Evolutionary conservation across 1,140 invertebrate genomes (phyloP), one percentile per base, ranked within the genome.

Genomic region (Harlomillsia oculata): DNA sequence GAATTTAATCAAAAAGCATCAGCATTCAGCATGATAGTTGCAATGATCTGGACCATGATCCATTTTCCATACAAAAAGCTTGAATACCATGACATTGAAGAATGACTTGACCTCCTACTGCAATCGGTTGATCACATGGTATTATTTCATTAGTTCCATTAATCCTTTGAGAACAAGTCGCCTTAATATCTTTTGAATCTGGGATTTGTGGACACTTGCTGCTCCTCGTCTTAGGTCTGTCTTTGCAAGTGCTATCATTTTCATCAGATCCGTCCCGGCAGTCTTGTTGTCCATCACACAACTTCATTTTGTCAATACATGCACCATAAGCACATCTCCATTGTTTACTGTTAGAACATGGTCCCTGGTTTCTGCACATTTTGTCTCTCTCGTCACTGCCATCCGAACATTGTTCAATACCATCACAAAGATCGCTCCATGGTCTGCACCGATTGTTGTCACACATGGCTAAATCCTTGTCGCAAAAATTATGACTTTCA

Each of bases 401-500:
- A 34, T 58, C 56, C 11, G 37, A 29, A 23, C 56, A 58, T 29
- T 58, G 37, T 6, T 39, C 16, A 14, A 21, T 26, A 2, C 40
- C 49, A 21, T 46, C 43, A 34, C 56, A 58, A 16, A 58, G 41
- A 46, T 58, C 43, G 26, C 36, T 40, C 49, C 40, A 58, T 13
- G 56, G 56, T 18, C 56, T 28, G 20, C 56, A 58, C 2, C 43
- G 5, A 28, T 52, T 39, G 32, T 58, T 58, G 11, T 28, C 21
- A 21, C 56, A 58, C 56, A 58, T 58, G 21, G 49, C 49, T n/a
- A 58, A 20, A 5, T 34, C 29, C 14, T 58, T 29, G 25, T 53
- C 56, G 34, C 56, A 58, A 29, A 58, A 58, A 13, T 58, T 29
- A 13, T 45, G 39, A 25, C 56, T 58, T 3, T 45, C 30, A 21